Conservation (phyloP, 2,113 vertebrate species). For the Anser cygnoides region DNA sequence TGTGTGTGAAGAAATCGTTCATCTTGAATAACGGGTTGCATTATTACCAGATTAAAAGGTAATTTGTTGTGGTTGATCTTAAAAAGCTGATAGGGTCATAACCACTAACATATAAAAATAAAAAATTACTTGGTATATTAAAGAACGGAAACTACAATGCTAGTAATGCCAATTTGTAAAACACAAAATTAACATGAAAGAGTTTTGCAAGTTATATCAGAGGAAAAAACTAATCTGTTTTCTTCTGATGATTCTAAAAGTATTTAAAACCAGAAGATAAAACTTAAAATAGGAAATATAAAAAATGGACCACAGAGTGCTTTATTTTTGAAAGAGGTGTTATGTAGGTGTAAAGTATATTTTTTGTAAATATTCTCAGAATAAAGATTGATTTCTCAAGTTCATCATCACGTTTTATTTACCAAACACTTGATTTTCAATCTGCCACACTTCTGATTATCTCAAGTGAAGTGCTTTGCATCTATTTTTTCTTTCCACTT, state of each 20-base stretch:
- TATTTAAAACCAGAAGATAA: neutral
- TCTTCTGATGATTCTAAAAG: neutral
- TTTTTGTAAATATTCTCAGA: conserved; percentile 15
- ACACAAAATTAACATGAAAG: neutral
- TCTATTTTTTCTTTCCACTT: neutral
- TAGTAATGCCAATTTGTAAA: neutral
- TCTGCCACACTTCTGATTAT: neutral
- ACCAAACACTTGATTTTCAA: neutral
- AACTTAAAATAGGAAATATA: neutral
- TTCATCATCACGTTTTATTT: neutral
- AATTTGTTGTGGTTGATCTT: neutral
- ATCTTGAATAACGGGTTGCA: neutral
- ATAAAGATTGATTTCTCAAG: conserved; percentile 16
- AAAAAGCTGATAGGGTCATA: neutral
- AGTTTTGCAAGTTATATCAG: neutral
- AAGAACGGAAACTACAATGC: neutral
- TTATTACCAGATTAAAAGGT: neutral
- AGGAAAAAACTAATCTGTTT: neutral
- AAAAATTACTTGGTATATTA: neutral
- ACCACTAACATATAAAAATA: neutral
- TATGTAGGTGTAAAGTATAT: neutral
- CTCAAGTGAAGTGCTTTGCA: neutral
- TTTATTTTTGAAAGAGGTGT: neutral
- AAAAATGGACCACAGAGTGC: neutral
- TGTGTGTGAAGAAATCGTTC: neutral